phyloP scores from a whole-genome alignment of 35 echinoderm and acorn worm genomes.

The Ophiothrix spiculata region DNA sequence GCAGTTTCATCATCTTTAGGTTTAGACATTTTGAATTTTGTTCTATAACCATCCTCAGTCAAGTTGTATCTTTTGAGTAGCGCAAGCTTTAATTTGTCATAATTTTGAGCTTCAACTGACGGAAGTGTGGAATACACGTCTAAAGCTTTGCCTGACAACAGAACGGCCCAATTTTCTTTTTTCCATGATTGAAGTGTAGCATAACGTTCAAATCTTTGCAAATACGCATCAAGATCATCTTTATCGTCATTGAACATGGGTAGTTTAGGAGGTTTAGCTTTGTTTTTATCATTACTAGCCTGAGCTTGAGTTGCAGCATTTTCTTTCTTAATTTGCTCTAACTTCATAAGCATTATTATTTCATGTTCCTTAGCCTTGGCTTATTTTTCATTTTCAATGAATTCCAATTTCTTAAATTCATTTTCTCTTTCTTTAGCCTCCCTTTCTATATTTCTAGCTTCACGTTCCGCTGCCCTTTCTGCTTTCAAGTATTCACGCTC shows the following conservation, averaged over 20 bases:
- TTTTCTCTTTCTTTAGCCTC: neutral
- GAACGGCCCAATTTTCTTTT: conserved; percentile 32
- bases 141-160: conserved; percentile 15
- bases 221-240: conserved; percentile 59
- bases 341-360: neutral
- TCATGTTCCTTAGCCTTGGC: neutral
- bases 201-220: conserved; percentile 55
- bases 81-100: conserved; percentile 13
- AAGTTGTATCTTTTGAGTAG: conserved; percentile 35
- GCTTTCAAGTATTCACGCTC: too few species aligned
- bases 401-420: neutral
- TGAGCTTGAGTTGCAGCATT: neutral
- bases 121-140: conserved; percentile 25
- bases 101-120: conserved; percentile 18
- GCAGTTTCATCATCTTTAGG: too few species aligned
- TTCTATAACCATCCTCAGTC: too few species aligned
- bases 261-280: conserved; percentile 29
- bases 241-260: conserved; percentile 31
- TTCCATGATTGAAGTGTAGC: conserved; percentile 40
- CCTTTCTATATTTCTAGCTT: neutral
- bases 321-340: conserved; percentile 6
- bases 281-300: neutral
- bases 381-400: conserved; percentile 11
- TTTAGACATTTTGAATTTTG: too few species aligned
- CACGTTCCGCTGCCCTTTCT: too few species aligned